Evolutionary conservation across 35 echinoderm and acorn worm species (phyloP).

Genomic region (Diadema setosum): DNA sequence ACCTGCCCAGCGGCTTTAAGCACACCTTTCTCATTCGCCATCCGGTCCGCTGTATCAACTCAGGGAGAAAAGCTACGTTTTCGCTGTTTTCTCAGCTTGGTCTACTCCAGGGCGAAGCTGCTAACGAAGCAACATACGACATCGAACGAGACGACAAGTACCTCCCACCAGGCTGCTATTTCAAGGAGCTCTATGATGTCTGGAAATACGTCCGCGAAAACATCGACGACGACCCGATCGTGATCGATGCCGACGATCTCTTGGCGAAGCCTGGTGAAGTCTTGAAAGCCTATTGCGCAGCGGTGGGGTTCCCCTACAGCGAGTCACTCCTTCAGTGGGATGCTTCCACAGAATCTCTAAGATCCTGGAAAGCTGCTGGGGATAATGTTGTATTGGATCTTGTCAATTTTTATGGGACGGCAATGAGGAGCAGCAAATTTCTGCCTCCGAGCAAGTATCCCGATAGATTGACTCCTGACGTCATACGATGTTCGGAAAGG

Average conservation of each 20-base stretch:
- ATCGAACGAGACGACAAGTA: neutral
- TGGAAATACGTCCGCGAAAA: slow-evolving; percentile 9
- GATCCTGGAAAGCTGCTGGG: neutral
- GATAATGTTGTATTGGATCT: neutral
- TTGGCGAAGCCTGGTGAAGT: neutral
- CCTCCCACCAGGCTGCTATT: neutral
- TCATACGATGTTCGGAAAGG: neutral
- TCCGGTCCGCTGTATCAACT: neutral
- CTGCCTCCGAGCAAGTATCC: neutral
- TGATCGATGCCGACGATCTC: slow-evolving; percentile 15
- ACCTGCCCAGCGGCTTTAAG: neutral
- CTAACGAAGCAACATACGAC: neutral
- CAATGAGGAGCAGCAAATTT: neutral
- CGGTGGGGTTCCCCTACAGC: neutral
- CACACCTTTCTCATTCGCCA: neutral
- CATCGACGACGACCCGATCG: neutral
- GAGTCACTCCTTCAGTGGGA: neutral
- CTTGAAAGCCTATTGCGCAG: neutral
- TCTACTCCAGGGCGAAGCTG: neutral
- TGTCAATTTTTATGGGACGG: neutral
- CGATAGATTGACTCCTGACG: neutral
- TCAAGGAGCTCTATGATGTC: slow-evolving; percentile 12
- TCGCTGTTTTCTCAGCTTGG: neutral
- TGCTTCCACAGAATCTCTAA: neutral
- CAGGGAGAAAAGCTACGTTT: neutral